phyloP scores from a whole-genome alignment of 2,888 invertebrate species.

The Agrochola lota region DNA sequence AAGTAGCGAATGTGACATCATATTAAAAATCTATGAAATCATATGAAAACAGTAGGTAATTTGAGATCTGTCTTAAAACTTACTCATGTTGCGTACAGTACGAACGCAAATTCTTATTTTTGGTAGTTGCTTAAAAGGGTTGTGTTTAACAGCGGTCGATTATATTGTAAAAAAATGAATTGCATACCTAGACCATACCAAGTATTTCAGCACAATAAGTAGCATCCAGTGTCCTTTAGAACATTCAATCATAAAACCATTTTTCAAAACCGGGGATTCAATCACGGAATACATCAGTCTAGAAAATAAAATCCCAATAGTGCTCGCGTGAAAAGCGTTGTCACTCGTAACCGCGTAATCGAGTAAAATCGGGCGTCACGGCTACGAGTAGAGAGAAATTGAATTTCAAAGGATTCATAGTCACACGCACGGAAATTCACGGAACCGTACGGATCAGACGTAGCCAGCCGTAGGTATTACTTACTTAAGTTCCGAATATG shows the following conservation, averaged over 20 bases:
- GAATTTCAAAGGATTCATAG: not conserved
- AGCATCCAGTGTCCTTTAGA: not conserved
- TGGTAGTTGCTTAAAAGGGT: too few species aligned
- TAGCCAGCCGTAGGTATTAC: not conserved
- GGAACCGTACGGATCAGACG: not conserved
- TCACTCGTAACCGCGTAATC: constrained; percentile 8
- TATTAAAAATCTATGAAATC: too few species aligned
- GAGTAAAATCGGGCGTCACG: constrained; percentile 7
- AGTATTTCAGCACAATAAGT: not conserved
- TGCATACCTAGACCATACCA: not conserved
- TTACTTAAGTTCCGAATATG: not conserved
- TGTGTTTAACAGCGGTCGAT: too few species aligned
- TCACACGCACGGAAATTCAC: not conserved
- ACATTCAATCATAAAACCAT: too few species aligned
- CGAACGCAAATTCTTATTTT: too few species aligned
- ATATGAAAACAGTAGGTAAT: too few species aligned
- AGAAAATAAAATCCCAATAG: constrained; percentile 4
- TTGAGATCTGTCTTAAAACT: too few species aligned
- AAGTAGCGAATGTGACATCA: too few species aligned
- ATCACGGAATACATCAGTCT: not conserved
- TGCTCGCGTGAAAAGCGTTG: constrained; percentile 8
- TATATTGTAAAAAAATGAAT: too few species aligned
- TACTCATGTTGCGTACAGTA: too few species aligned
- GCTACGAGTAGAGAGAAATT: not conserved
- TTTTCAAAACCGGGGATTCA: too few species aligned